These are phyloP conservation scores for Pachyramphus minor DNA, from an alignment of 2,113 vertebrate genomes.

Conservation along the genomic window DNA sequence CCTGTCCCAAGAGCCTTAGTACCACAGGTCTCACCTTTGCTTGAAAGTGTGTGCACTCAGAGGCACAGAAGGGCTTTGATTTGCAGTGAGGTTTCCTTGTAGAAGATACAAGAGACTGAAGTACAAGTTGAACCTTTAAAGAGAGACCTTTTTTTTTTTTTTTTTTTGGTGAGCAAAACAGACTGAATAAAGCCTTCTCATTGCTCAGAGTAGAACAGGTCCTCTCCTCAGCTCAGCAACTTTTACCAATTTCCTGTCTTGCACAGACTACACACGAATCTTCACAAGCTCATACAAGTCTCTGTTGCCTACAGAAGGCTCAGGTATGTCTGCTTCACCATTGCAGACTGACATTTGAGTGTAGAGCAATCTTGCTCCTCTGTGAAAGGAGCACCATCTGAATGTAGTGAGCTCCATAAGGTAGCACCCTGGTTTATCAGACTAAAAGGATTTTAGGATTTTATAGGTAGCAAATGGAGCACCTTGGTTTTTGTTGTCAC, in stretches of 20 bases:
- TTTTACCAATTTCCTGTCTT: neutral
- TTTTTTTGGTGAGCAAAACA: neutral
- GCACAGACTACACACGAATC: neutral
- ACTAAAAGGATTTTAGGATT: neutral
- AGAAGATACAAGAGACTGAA: neutral
- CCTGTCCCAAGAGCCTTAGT: neutral
- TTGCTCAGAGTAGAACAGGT: accelerated
- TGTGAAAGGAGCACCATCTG: neutral
- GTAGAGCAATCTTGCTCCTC: neutral
- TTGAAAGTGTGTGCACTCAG: neutral
- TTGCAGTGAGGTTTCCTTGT: neutral
- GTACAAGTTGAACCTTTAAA: neutral
- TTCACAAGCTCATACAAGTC: neutral
- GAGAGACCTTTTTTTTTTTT: neutral
- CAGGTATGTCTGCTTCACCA: neutral
- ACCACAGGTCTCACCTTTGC: neutral
- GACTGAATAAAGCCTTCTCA: neutral
- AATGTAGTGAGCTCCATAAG: neutral
- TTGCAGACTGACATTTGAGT: neutral
- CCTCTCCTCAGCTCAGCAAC: neutral
- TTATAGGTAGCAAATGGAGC: neutral
- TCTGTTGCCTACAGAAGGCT: neutral
- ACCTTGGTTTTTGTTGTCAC: neutral
- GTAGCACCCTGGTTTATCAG: neutral
- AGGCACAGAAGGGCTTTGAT: neutral